phyloP scores from a whole-genome alignment of 1,140 invertebrate species.

The Portunus trituberculatus region DNA sequence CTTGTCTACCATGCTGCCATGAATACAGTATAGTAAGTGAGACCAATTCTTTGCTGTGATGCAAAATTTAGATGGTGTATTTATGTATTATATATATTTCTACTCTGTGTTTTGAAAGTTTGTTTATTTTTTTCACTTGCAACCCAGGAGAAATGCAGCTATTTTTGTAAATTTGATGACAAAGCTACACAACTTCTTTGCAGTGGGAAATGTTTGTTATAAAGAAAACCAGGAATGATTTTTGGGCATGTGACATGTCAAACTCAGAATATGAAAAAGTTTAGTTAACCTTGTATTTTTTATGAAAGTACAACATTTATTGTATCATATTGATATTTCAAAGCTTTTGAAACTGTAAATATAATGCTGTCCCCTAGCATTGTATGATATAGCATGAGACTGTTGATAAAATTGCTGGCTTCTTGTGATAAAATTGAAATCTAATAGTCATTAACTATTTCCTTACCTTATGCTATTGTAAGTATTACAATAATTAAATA shows the following conservation, averaged over 20 bases:
- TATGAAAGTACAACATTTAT: conserved; percentile 8
- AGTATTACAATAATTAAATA: background rate
- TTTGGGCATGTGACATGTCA: background rate
- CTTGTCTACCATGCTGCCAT: no score
- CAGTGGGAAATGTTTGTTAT: background rate
- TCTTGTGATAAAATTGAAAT: background rate
- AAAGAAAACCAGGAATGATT: background rate
- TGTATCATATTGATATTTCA: background rate
- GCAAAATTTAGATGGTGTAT: no score
- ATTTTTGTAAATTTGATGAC: no score
- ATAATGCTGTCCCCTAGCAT: background rate
- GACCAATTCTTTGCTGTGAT: no score
- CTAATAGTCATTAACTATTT: background rate
- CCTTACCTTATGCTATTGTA: background rate
- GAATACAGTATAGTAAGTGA: no score
- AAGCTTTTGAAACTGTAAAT: background rate
- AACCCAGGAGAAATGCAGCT: no score
- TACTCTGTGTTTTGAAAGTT: background rate
- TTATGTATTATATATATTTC: background rate
- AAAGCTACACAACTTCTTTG: background rate
- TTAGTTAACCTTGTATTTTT: background rate
- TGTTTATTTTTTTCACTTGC: background rate
- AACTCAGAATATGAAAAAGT: background rate
- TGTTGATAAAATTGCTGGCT: conserved; percentile 6
- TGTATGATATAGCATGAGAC: background rate